Conservation (phyloP, 1,140 invertebrate species). For the Hyphantria cunea region DNA sequence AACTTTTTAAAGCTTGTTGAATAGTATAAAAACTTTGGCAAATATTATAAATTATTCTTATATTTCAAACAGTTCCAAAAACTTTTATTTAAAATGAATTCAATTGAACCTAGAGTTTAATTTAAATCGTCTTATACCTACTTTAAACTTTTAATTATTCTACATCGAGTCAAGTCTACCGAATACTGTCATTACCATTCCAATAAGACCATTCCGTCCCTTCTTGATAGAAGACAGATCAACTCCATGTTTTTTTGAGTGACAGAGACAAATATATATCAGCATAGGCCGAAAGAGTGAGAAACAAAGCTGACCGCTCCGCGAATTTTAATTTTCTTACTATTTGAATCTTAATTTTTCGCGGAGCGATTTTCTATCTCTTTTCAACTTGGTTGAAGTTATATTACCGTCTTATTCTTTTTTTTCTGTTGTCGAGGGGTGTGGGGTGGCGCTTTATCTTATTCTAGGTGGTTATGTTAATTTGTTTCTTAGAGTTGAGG, state of each 20-base stretch:
- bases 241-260: slow-evolving; percentile 67
- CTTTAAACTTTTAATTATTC: slow-evolving; percentile 26
- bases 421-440: slow-evolving; percentile 36
- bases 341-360: slow-evolving; percentile 80
- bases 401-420: slow-evolving; percentile 36
- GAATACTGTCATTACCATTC: slow-evolving; percentile 64
- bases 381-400: slow-evolving; percentile 24
- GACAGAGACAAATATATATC: slow-evolving; percentile 45
- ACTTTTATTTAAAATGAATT: too few species aligned
- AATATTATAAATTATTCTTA: too few species aligned
- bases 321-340: slow-evolving; percentile 81
- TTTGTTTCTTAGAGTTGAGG: slow-evolving; percentile 43
- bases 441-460: slow-evolving; percentile 30
- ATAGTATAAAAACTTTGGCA: too few species aligned
- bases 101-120: too few species aligned
- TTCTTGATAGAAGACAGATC: slow-evolving; percentile 61
- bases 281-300: slow-evolving; percentile 34
- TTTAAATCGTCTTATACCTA: neutral
- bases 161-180: slow-evolving; percentile 12
- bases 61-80: too few species aligned
- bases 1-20: too few species aligned
- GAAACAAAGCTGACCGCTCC: slow-evolving; percentile 63
- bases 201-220: slow-evolving; percentile 61
- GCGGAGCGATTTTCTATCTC: slow-evolving; percentile 47
- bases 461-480: slow-evolving; percentile 40